phyloP scores from a whole-genome alignment of 1,140 invertebrate genomes.

The Neodiprion pinetum region DNA sequence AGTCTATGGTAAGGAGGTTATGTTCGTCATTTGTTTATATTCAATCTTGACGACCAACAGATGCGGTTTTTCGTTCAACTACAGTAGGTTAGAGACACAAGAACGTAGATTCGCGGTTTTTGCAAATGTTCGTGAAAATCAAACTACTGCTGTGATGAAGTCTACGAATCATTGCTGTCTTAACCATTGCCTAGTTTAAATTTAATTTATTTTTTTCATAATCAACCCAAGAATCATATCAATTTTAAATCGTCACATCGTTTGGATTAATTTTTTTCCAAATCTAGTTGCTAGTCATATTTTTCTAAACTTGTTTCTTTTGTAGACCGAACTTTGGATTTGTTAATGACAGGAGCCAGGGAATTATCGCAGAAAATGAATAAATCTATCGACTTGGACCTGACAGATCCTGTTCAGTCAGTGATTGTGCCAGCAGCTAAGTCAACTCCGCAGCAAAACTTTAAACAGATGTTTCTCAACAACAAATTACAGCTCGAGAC shows the following conservation, averaged over 20 bases:
- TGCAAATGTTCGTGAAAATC: too few species aligned
- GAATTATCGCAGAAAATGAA: constrained; percentile 25
- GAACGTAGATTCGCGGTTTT: too few species aligned
- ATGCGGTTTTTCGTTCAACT: neutral
- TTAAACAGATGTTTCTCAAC: constrained; percentile 46
- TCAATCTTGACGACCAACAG: neutral
- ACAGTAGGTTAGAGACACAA: too few species aligned
- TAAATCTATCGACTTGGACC: constrained; percentile 14
- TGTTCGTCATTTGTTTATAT: constrained; percentile 20
- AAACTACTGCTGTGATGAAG: neutral
- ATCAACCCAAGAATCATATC: too few species aligned
- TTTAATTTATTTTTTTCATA: too few species aligned
- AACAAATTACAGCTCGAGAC: constrained; percentile 37
- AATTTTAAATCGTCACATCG: neutral
- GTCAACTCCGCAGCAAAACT: constrained; percentile 20
- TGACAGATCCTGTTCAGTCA: constrained; percentile 11
- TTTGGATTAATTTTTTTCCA: neutral
- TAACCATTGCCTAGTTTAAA: too few species aligned
- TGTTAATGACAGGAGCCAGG: constrained; percentile 44
- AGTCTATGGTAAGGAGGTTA: constrained; percentile 46
- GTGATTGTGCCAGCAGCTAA: constrained; percentile 23
- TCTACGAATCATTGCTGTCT: neutral
- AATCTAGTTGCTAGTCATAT: neutral
- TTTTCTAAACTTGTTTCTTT: neutral
- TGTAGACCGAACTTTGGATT: constrained; percentile 40